These are phyloP conservation scores for Tenodera sinensis DNA, from an alignment of 2,888 invertebrate genomes.

Conservation along the genomic window DNA sequence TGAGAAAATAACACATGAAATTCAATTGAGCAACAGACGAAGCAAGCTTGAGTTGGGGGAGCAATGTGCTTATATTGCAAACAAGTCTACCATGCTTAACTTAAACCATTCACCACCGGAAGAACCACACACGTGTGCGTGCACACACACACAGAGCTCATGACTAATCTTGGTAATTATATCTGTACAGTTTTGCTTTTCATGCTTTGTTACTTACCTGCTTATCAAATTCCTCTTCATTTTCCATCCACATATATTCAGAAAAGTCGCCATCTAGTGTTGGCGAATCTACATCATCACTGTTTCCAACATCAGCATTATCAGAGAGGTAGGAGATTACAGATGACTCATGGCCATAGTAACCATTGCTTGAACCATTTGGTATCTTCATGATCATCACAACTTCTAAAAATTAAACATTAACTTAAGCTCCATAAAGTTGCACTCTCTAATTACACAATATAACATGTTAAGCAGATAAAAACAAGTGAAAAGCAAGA, in stretches of 20 bases:
- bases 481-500: too few relatives aligned
- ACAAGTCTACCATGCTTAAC: too few relatives aligned
- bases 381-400: constrained; percentile 33
- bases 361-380: constrained; percentile 26
- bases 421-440: too few relatives aligned
- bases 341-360: constrained; percentile 32
- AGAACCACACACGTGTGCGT: too few relatives aligned
- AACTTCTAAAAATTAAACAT: neutral
- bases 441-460: too few relatives aligned
- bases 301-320: constrained; percentile 28
- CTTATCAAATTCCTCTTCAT: constrained; percentile 88
- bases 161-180: neutral
- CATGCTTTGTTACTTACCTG: constrained; percentile 54
- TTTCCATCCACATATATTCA: constrained; percentile 93
- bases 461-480: too few relatives aligned
- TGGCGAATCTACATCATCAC: constrained; percentile 35
- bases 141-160: too few relatives aligned
- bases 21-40: too few relatives aligned
- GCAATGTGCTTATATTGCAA: too few relatives aligned
- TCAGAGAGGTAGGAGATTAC: constrained; percentile 30
- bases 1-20: too few relatives aligned
- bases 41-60: too few relatives aligned
- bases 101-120: too few relatives aligned
- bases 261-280: constrained; percentile 71
- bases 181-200: neutral